Evolutionary conservation across 1,140 invertebrate genomes (phyloP).

Genomic region (Drosophila sturtevanti): DNA sequence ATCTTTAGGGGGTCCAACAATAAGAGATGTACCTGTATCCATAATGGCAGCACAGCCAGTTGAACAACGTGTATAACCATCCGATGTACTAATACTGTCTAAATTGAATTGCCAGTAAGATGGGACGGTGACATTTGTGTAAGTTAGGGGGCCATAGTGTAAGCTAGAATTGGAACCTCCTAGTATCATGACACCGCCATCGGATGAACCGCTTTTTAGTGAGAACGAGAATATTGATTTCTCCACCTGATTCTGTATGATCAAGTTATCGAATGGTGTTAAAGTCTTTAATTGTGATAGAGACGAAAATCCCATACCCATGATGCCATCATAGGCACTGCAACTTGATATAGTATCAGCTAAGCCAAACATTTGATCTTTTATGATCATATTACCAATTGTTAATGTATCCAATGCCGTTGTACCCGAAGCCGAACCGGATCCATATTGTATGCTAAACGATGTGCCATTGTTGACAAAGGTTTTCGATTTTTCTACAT

Average conservation of each 20-base stretch:
- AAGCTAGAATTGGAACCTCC: conserved; percentile 46
- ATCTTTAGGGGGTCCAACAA: conserved; percentile 87
- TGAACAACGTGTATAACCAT: neutral
- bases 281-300: conserved; percentile 94
- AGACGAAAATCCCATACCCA: conserved; percentile 93
- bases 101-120: conserved; percentile 62
- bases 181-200: conserved; percentile 48
- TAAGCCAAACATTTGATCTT: conserved; percentile 96
- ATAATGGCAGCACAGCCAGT: conserved; percentile 87
- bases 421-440: conserved; percentile 56
- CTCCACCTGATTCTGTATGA: conserved; percentile 91
- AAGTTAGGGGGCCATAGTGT: conserved; percentile 41
- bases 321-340: conserved; percentile 97
- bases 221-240: conserved; percentile 97
- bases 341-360: conserved; percentile 94
- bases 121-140: conserved; percentile 39
- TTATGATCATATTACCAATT: conserved; percentile 86
- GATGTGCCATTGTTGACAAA: conserved; percentile 50
- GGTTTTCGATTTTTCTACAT: conserved; percentile 54
- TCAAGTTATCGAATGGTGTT: conserved; percentile 97
- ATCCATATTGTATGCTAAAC: conserved; percentile 67
- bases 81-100: conserved; percentile 22
- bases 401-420: conserved; percentile 58
- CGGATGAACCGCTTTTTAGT: conserved; percentile 86
- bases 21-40: conserved; percentile 89